Evolutionary conservation across 2,797 vertebrate species (phyloP).

Genomic region (Alosa sapidissima): DNA sequence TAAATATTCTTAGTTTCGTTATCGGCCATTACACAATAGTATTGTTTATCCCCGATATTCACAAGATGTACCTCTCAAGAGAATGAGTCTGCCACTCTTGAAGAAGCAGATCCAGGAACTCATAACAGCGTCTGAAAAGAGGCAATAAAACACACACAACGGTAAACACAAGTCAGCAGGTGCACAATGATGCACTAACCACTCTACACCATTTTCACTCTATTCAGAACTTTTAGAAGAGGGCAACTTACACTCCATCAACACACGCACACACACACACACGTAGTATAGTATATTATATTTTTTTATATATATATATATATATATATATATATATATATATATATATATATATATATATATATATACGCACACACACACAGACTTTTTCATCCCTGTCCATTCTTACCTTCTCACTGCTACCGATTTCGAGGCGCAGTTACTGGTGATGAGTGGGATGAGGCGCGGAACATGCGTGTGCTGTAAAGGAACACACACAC

Average conservation of each 20-base stretch:
- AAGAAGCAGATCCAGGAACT: conserved; percentile 92
- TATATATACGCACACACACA: too few species aligned
- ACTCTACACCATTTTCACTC: not conserved
- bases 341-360: too few species aligned
- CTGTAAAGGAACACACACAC: conserved; percentile 73
- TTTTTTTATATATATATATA: too few species aligned
- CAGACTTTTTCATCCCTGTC: not conserved
- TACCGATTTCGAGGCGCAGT: conserved; percentile 95
- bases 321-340: too few species aligned
- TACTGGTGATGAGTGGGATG: conserved; percentile 59
- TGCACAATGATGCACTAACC: not conserved
- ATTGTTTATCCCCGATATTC: not conserved
- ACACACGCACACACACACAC: too few species aligned
- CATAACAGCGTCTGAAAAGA: conserved; percentile 86
- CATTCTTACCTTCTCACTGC: conserved; percentile 85
- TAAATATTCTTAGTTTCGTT: not conserved
- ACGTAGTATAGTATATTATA: too few species aligned
- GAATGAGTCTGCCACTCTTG: conserved; percentile 98
- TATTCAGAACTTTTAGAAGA: not conserved
- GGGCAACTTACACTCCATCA: too few species aligned
- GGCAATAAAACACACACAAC: not conserved
- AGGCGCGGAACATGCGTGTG: conserved; percentile 67
- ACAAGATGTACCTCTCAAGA: conserved; percentile 82
- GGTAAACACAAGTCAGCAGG: not conserved
- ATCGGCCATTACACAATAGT: not conserved